A percentile compares a stretch with the other conserved stretches of the same genome.
Conservation (phyloP, 1,140 invertebrate genomes). For the Metopolophium dirhodum region DNA sequence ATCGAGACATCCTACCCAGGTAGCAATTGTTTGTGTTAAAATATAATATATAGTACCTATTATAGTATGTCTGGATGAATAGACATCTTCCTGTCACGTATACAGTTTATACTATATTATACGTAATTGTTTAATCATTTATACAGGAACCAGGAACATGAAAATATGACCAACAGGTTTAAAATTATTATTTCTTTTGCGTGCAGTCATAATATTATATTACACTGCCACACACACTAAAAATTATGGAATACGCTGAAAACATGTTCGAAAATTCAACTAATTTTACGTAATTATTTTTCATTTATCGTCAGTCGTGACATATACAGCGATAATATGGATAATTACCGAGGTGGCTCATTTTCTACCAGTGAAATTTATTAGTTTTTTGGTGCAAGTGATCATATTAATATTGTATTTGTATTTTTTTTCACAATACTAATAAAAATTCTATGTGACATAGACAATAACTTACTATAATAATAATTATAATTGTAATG, state of each 20-base stretch:
- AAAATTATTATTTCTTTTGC: not conserved
- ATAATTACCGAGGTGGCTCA: not conserved
- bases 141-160: not conserved
- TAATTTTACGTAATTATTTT: no score
- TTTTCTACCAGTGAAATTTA: not conserved
- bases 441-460: no score
- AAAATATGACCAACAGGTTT: not conserved
- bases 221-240: not conserved
- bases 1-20: not conserved
- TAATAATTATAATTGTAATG: not conserved
- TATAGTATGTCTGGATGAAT: not conserved
- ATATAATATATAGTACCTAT: no score
- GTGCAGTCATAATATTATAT: not conserved
- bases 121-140: not conserved
- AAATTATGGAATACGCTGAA: not conserved
- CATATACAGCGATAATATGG: not conserved
- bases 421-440: no score
- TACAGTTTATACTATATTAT: no score
- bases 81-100: not conserved
- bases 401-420: not conserved
- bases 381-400: not conserved
- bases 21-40: no score
- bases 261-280: not conserved
- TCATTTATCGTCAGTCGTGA: no score
- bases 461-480: not conserved